Evolutionary conservation across 2,888 invertebrate species (phyloP).

Genomic region (Gryllus longicercus): DNA sequence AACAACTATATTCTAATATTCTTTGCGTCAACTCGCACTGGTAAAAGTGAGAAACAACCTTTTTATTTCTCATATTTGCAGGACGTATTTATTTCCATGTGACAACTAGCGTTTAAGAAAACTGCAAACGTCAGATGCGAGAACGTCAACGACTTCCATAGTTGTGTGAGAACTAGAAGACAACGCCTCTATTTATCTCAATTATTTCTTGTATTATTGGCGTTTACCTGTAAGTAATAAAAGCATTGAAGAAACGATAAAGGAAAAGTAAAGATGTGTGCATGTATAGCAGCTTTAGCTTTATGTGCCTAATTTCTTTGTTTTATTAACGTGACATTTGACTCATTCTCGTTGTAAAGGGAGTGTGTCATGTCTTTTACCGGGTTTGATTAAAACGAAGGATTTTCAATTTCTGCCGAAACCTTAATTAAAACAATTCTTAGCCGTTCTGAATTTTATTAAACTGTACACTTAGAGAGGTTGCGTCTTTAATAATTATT

Average conservation of each 20-base stretch:
- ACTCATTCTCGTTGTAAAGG: not conserved
- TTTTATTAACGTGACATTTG: not conserved
- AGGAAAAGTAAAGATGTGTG: not conserved
- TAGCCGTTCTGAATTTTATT: not conserved
- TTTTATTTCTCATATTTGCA: too few species aligned
- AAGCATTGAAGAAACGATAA: not conserved
- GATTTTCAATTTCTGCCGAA: not conserved
- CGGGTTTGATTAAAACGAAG: not conserved
- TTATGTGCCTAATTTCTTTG: not conserved
- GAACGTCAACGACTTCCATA: constrained; percentile 2
- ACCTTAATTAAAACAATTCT: not conserved
- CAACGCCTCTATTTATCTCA: constrained; percentile 1
- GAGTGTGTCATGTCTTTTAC: not conserved
- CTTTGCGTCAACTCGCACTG: too few species aligned
- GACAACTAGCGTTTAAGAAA: not conserved
- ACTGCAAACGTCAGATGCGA: not conserved
- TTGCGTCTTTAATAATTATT: too few species aligned
- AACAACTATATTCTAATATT: too few species aligned
- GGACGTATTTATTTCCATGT: too few species aligned
- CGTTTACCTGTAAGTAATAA: not conserved
- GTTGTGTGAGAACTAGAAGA: not conserved
- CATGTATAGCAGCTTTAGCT: not conserved
- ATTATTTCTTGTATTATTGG: not conserved
- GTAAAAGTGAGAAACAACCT: too few species aligned
- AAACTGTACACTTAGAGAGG: too few species aligned